Base-by-base conservation (phyloP, 1,140 invertebrate species). In the Helicorthomorpha holstii region DNA sequence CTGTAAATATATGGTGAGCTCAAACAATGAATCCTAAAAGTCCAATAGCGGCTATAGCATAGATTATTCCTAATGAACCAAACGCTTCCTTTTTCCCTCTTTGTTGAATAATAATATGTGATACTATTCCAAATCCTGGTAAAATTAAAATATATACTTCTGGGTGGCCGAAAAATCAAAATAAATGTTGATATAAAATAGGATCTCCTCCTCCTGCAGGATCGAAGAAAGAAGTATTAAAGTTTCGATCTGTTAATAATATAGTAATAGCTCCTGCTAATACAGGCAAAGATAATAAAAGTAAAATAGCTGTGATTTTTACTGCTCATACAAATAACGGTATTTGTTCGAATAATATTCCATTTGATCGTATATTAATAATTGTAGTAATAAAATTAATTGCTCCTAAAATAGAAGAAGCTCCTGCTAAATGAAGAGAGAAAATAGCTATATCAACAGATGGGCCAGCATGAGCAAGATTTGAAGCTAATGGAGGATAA, bases 151-250 rank as follows among this genome's bases (percentile, higher is more conserved):
- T 80, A 69, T 83, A 83, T 57, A 82, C 79, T 75, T 83, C 79
- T 78, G 82, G 72, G 83, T 82, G 71, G 82, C 69, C 65, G 83
- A 80, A 74, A 83, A n/a, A n/a, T n/a, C n/a, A n/a, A n/a, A n/a
- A n/a, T n/a, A n/a, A n/a, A n/a, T n/a, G n/a, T n/a, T n/a, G 81
- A 58, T 76, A 83, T 29, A 75, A 55, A 59, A 75, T 59, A 27
- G 71, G 68, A 54, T 74, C 67, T 4, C 72, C 72, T 22, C 71
- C 72, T 22, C 64, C 66, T 10, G 50, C 55, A 22, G 69, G 64
- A 54, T 73, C 62, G 63, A 73, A 74, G 59, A 74, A 74, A 14
- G 61, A 58, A 44, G 72, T 69, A 59, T 69, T 69, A 57, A 74
- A 61, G 58, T 74, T 71, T 3, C 69, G 68, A 57, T 73, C 71